Percentiles rank a stretch among this genome's conserved stretches.
Conservation (phyloP, 2,113 vertebrate genomes). For the Eptatretus burgeri region DNA sequence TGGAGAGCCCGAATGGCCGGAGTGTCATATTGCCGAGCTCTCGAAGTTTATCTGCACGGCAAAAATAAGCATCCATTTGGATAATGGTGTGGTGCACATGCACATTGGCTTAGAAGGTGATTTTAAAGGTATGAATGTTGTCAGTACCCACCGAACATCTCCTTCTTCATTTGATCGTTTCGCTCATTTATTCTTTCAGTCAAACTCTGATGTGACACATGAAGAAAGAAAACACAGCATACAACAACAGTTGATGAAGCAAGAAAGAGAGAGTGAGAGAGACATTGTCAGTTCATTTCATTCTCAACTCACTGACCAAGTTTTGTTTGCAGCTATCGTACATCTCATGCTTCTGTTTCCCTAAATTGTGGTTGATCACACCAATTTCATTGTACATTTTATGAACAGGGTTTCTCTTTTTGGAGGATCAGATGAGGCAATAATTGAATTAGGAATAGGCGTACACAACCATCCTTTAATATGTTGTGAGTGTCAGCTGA, state of each 20-base stretch:
- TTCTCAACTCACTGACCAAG: too few species aligned
- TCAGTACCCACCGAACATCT: slow-evolving; percentile 50
- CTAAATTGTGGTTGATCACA: not conserved
- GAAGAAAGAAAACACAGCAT: slow-evolving; percentile 7
- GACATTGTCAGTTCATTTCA: slow-evolving; percentile 9
- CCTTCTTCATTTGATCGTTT: slow-evolving; percentile 73
- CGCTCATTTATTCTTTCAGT: slow-evolving; percentile 66
- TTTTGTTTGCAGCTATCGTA: too few species aligned
- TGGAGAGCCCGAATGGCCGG: slow-evolving; percentile 76
- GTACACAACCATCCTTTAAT: too few species aligned
- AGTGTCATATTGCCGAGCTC: slow-evolving; percentile 77
- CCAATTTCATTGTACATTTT: not conserved
- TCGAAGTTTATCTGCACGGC: slow-evolving; percentile 50
- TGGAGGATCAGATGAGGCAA: too few species aligned
- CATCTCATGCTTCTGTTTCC: slow-evolving; percentile 8
- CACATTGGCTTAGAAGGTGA: not conserved
- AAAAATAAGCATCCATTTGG: slow-evolving; percentile 9
- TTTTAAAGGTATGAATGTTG: not conserved
- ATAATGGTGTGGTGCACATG: not conserved
- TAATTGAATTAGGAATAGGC: too few species aligned
- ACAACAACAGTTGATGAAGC: not conserved
- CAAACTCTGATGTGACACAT: slow-evolving; percentile 30
- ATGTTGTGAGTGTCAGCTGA: too few species aligned
- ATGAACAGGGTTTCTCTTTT: too few species aligned
- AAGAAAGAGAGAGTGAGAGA: slow-evolving; percentile 5